Conservation (phyloP, 2,888 invertebrate genomes). For the Machimus rusticus region DNA sequence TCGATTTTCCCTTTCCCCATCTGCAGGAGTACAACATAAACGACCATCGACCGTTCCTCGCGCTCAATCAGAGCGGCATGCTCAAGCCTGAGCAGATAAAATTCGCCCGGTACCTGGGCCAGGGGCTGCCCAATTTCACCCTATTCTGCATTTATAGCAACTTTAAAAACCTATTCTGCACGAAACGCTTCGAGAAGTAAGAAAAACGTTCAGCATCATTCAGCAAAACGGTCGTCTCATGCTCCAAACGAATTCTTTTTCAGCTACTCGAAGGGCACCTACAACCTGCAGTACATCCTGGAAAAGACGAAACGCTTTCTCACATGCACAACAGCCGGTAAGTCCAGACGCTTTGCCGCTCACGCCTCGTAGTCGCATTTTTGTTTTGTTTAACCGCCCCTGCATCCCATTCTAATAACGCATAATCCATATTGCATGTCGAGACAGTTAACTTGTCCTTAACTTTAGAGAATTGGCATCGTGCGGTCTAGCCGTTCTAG, state of each 20-base stretch:
- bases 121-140: constrained; percentile 62
- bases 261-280: constrained; percentile 62
- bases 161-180: constrained; percentile 63
- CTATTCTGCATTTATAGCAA: constrained; percentile 64
- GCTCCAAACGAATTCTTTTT: constrained; percentile 13
- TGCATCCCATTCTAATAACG: constrained; percentile 23
- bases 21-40: constrained; percentile 59
- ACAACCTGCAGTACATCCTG: constrained; percentile 63
- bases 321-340: constrained; percentile 62
- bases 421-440: constrained; percentile 16
- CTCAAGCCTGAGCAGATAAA: constrained; percentile 62
- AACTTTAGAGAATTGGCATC: not conserved
- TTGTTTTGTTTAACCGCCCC: not conserved
- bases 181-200: constrained; percentile 63
- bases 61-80: constrained; percentile 61
- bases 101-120: constrained; percentile 62
- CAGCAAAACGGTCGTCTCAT: not conserved
- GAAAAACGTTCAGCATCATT: constrained; percentile 44
- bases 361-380: not conserved
- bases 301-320: constrained; percentile 63
- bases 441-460: not conserved
- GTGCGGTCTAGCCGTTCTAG: not conserved
- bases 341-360: constrained; percentile 49
- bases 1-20: not conserved
- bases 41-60: constrained; percentile 62